Percentiles rank a stretch among this genome's conserved stretches.
phyloP scores from a whole-genome alignment of 2,888 invertebrate species.

The Lysandra bellargus region DNA sequence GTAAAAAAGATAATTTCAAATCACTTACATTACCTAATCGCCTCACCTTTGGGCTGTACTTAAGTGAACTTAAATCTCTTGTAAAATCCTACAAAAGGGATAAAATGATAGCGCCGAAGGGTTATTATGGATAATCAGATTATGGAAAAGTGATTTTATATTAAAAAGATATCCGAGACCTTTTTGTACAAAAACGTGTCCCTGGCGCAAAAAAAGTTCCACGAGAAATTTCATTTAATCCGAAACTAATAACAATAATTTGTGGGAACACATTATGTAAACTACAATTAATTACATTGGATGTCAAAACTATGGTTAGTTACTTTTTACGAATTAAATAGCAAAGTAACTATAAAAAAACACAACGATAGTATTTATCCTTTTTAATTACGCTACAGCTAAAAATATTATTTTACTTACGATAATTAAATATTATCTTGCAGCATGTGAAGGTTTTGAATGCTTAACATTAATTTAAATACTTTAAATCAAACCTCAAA shows the following conservation, averaged over 20 bases:
- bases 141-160: slow-evolving; percentile 55
- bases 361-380: too few species aligned
- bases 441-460: background rate
- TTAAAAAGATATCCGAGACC: slow-evolving; percentile 55
- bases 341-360: too few species aligned
- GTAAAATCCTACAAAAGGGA: slow-evolving; percentile 38
- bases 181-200: slow-evolving; percentile 58
- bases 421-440: too few species aligned
- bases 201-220: slow-evolving; percentile 54
- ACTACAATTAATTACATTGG: too few species aligned
- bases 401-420: too few species aligned
- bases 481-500: background rate
- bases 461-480: background rate
- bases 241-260: slow-evolving; percentile 70
- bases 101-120: slow-evolving; percentile 44
- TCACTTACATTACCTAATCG: slow-evolving; percentile 27
- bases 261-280: slow-evolving; percentile 46
- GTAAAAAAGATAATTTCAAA: slow-evolving; percentile 22
- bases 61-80: slow-evolving; percentile 30
- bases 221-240: slow-evolving; percentile 58
- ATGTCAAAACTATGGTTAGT: background rate
- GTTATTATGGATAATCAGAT: slow-evolving; percentile 51
- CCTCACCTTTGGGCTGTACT: slow-evolving; percentile 28
- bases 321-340: too few species aligned
- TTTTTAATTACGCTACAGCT: too few species aligned